Percentiles rank a stretch among this genome's conserved stretches.
Evolutionary conservation across 2,888 invertebrate genomes (phyloP).

Genomic region (Epirrita christyi): DNA sequence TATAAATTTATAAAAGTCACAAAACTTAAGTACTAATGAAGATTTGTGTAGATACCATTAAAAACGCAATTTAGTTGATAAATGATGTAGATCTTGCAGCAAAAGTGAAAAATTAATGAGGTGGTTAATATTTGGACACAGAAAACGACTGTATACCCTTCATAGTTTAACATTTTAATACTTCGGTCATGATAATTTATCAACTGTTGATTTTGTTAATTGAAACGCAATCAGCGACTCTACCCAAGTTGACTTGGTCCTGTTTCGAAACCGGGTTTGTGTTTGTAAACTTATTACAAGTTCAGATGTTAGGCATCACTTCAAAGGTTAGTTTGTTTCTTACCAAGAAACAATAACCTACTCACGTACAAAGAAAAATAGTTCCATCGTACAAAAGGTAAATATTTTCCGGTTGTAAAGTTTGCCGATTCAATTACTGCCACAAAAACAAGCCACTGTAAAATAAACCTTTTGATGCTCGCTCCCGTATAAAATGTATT

Average conservation of each 20-base stretch:
- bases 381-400: slow-evolving; percentile 34
- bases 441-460: slow-evolving; percentile 64
- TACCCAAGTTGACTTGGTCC: neutral
- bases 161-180: no score
- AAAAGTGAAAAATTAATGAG: no score
- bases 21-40: no score
- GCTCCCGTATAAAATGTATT: slow-evolving; percentile 56
- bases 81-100: no score
- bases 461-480: slow-evolving; percentile 67
- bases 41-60: no score
- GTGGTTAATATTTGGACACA: no score
- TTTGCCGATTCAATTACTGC: slow-evolving; percentile 69
- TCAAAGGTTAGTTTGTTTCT: slow-evolving; percentile 13
- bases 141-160: no score
- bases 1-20: no score
- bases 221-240: no score
- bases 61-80: no score
- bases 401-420: slow-evolving; percentile 65
- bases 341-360: slow-evolving; percentile 26
- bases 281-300: neutral
- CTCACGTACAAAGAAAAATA: slow-evolving; percentile 18
- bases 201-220: no score
- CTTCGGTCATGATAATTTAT: no score
- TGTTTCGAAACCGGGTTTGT: neutral
- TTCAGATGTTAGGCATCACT: neutral